Conservation (phyloP, 2,113 vertebrate genomes). For the Typhlomys cinereus region DNA sequence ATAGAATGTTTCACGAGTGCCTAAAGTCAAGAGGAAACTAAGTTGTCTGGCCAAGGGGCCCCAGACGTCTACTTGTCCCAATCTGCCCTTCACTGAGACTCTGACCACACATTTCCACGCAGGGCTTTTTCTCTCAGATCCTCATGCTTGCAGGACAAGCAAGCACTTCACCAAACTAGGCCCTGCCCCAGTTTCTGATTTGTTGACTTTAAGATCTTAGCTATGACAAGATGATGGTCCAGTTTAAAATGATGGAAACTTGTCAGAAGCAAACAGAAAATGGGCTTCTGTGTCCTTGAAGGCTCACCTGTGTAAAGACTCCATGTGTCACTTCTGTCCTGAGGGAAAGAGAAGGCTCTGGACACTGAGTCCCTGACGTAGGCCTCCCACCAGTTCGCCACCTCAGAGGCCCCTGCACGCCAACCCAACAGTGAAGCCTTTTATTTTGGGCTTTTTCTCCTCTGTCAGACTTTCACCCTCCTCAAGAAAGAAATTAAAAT, state of each 20-base stretch:
- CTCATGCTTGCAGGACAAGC: no score
- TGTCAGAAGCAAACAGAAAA: not conserved
- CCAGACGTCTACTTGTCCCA: no score
- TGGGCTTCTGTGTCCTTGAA: not conserved
- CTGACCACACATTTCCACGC: no score
- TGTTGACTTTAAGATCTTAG: slow-evolving; percentile 29
- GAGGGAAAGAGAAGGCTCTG: not conserved
- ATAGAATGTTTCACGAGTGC: no score
- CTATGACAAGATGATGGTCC: not conserved
- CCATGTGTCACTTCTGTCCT: not conserved
- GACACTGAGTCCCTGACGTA: accelerated
- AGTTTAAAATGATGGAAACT: not conserved
- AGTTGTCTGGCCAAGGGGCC: no score
- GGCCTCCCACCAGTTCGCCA: not conserved
- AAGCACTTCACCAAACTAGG: no score
- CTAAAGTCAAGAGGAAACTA: no score
- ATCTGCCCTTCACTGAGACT: no score
- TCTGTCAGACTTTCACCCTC: not conserved
- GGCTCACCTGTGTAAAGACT: not conserved
- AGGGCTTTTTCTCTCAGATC: no score
- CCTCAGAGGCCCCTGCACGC: not conserved
- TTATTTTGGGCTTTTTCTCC: not conserved
- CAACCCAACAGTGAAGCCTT: not conserved
- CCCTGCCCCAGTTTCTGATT: no score
- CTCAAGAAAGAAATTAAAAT: slow-evolving; percentile 4